These are phyloP conservation scores for Pipistrellus kuhlii DNA, from an alignment of 2,797 vertebrate genomes.

Conservation along the genomic window DNA sequence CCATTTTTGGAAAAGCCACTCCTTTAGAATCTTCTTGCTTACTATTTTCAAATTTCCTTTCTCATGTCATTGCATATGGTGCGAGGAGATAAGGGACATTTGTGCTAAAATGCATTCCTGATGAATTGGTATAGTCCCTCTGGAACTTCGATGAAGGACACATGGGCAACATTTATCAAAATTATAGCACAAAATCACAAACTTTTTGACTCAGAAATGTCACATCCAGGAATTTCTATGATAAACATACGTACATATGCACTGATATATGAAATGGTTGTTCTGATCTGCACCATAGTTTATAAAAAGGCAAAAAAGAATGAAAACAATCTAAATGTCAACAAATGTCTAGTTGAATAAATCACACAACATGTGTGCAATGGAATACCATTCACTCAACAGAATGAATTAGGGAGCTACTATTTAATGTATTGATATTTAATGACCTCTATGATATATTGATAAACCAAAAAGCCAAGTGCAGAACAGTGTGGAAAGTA, in stretches of 20 bases:
- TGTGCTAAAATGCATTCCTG: constrained; percentile 22
- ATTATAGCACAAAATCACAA: not conserved
- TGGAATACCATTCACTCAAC: not conserved
- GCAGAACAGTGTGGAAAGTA: not conserved
- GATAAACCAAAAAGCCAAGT: not conserved
- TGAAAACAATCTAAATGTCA: not conserved
- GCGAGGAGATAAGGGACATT: not conserved
- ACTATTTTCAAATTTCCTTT: constrained; percentile 6
- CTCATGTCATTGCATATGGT: not conserved
- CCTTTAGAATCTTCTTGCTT: constrained; percentile 11
- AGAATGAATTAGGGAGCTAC: not conserved
- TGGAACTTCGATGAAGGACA: not conserved
- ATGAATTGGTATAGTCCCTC: not conserved
- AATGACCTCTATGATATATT: not conserved
- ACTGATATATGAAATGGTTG: not conserved
- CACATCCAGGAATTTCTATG: constrained; percentile 13
- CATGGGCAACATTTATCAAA: not conserved
- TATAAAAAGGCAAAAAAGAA: not conserved
- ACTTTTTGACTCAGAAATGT: constrained; percentile 20
- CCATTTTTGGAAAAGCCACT: constrained; percentile 25
- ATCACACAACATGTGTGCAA: not conserved
- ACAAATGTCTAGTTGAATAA: not conserved
- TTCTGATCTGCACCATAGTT: not conserved
- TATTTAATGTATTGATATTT: not conserved
- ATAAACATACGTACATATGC: not conserved